These are phyloP conservation scores for Oncorhynchus nerka DNA, from an alignment of 2,113 vertebrate species.

Conservation along the genomic window DNA sequence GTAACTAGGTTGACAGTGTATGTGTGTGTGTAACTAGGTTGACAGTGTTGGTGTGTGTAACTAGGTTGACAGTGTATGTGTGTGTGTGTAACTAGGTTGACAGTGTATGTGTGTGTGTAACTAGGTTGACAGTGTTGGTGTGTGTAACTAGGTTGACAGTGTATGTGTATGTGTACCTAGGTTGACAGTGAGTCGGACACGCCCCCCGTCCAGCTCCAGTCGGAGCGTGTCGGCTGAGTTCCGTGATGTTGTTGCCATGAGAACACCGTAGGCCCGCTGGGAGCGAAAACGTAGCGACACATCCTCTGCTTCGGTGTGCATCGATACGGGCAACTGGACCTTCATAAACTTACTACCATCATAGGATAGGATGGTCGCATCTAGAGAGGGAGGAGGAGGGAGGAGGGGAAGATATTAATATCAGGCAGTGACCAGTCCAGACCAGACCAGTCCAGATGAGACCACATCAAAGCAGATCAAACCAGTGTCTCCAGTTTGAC, in stretches of 20 bases:
- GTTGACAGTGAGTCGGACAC: slow-evolving; percentile 97
- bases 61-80: not conserved
- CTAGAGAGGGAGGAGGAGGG: slow-evolving; percentile 60
- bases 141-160: slow-evolving; percentile 21
- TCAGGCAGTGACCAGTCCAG: no score
- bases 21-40: no score
- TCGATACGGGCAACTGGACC: slow-evolving; percentile 94
- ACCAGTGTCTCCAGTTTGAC: no score
- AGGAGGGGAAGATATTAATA: not conserved
- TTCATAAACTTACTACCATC: slow-evolving; percentile 99
- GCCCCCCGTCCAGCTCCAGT: slow-evolving; percentile 92
- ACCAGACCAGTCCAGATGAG: no score
- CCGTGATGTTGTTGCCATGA: slow-evolving; percentile 97
- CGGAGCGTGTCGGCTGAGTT: slow-evolving; percentile 97
- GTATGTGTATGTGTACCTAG: slow-evolving; percentile 81
- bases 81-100: not conserved
- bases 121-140: not conserved
- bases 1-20: no score
- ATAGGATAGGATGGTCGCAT: slow-evolving; percentile 96
- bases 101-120: not conserved
- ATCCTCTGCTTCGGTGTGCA: slow-evolving; percentile 98
- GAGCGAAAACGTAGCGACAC: slow-evolving; percentile 94
- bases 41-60: no score
- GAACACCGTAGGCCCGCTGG: slow-evolving; percentile 93
- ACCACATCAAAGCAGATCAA: no score